Conservation (phyloP, 2,888 invertebrate genomes). For the Euphydryas editha region DNA sequence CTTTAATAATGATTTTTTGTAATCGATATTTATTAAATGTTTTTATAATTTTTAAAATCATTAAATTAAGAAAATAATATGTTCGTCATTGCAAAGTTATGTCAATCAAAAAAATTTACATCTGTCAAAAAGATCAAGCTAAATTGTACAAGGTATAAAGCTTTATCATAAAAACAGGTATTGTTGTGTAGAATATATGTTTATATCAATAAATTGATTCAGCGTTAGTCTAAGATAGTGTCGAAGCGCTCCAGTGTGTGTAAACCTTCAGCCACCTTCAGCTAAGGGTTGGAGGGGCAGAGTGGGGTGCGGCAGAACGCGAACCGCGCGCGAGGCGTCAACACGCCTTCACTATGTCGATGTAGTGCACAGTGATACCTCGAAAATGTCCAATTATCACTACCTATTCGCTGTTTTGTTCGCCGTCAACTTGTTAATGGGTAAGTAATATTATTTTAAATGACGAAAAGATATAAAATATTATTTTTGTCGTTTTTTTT, state of each 20-base stretch:
- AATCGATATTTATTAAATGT: too few relatives aligned
- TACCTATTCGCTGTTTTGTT: constrained; percentile 59
- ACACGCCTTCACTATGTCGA: constrained; percentile 50
- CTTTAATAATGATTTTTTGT: too few relatives aligned
- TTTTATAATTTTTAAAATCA: too few relatives aligned
- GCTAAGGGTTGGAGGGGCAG: constrained; percentile 38
- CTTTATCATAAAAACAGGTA: too few relatives aligned
- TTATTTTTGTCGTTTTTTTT: not conserved
- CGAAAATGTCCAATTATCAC: constrained; percentile 65
- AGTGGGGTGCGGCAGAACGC: constrained; percentile 48
- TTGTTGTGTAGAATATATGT: not conserved
- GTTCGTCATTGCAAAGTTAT: too few relatives aligned
- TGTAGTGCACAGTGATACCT: constrained; percentile 52
- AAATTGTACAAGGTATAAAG: too few relatives aligned
- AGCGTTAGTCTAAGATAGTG: too few relatives aligned
- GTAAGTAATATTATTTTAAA: constrained; percentile 52
- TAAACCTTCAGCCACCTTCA: constrained; percentile 25
- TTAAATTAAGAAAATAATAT: too few relatives aligned
- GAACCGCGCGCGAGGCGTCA: constrained; percentile 53
- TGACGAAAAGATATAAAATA: not conserved
- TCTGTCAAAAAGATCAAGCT: too few relatives aligned
- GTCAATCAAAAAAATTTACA: too few relatives aligned
- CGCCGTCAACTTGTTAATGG: constrained; percentile 62
- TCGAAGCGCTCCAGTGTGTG: constrained; percentile 9
- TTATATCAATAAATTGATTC: not conserved